These are phyloP conservation scores for Alcis repandata DNA, from an alignment of 2,888 invertebrate genomes.

Conservation along the genomic window DNA sequence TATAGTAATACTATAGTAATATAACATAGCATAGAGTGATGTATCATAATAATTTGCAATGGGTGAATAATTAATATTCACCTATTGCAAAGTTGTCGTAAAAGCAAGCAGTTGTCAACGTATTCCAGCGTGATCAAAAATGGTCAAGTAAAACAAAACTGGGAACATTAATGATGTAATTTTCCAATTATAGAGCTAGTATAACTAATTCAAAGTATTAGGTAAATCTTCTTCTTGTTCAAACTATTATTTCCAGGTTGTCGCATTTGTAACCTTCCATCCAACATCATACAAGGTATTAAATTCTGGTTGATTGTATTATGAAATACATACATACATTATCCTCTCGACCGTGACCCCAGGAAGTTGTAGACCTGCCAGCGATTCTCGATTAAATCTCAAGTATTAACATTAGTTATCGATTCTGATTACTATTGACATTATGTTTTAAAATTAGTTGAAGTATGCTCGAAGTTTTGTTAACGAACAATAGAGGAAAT, in stretches of 20 bases:
- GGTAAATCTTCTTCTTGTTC: no score
- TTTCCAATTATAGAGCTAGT: no score
- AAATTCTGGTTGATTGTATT: slow-evolving; percentile 9
- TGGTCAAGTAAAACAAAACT: no score
- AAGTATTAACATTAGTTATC: slow-evolving; percentile 23
- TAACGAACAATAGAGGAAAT: slow-evolving; percentile 10
- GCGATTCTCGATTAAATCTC: slow-evolving; percentile 22
- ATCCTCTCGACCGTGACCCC: slow-evolving; percentile 29
- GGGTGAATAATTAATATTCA: no score
- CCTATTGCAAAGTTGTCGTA: no score
- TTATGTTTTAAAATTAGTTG: slow-evolving; percentile 40
- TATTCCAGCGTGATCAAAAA: no score
- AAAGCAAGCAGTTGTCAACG: no score
- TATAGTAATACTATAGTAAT: no score
- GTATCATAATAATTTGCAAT: no score
- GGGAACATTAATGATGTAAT: no score
- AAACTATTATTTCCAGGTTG: not conserved
- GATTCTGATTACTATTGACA: slow-evolving; percentile 53
- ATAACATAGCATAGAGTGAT: no score
- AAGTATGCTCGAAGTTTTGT: slow-evolving; percentile 6
- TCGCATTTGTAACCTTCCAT: not conserved
- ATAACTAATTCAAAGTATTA: no score
- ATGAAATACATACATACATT: slow-evolving; percentile 10
- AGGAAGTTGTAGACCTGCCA: slow-evolving; percentile 20
- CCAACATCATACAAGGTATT: not conserved